Evolutionary conservation across 2,797 vertebrate species (phyloP), one percentile per base, ranked within the genome.

Genomic region (Etheostoma nigrum): DNA sequence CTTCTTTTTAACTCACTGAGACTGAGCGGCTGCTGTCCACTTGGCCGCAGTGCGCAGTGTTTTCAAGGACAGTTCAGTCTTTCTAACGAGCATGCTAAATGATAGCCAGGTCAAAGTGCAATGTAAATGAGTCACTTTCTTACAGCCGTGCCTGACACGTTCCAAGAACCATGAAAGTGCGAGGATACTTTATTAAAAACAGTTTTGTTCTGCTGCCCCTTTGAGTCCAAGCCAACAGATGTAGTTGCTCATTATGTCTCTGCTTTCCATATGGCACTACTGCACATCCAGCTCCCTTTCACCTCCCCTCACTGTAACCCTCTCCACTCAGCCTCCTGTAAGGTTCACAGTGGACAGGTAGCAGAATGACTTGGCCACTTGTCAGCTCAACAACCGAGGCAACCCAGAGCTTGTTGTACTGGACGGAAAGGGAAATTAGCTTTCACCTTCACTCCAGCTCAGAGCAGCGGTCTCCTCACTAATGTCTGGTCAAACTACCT

Each of bases 211-310:
- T 69, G 82, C 83, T 88, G 86, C 67, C 88, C 82, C 81, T 79
- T 71, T 85, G 83, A 89, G 84, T 79, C 76, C 73, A 74, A 76
- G 88, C 83, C 77, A 92, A 87, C 93, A 94, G 92, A 91, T 94
- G 93, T 86, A 92, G 89, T 65, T 77, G 77, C 89, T 94, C 90
- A 92, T 94, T 93, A 93, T 86, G 64, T 55, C 83, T 84, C 80
- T 78, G 84, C 63, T 87, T 82, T 89, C 93, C 93, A 93, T 94
- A 94, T 94, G 94, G 91, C 84, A 52, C 62, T 53, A 27, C 72
- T 83, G 67, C 85, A 86, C 76, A 73, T 70, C 72, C 72, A 63
- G 76, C 82, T 74, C 79, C 81, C 63, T 70, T 62, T 58, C 62
- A 61, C 62, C 64, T 67, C 81, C 19, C 48, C 64, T 76, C 65